A percentile compares a stretch with the other conserved stretches of the same genome.
Evolutionary conservation across 2,113 vertebrate species (phyloP).

Genomic region (Epinephelus moara): DNA sequence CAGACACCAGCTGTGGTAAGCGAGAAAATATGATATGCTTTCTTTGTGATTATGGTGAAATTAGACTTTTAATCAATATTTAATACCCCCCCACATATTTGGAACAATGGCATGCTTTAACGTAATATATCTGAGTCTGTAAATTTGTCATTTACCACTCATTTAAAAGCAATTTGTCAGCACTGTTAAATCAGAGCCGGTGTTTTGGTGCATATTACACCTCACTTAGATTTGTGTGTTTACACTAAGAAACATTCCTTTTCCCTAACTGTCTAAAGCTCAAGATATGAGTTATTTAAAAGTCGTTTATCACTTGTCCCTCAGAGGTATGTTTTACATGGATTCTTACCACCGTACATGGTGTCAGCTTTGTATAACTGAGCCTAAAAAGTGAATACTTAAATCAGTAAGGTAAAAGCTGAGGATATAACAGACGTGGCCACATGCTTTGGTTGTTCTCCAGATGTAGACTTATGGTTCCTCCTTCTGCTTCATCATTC

Average conservation of each 20-base stretch:
- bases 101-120: background rate
- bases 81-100: background rate
- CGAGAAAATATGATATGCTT: constrained; percentile 2
- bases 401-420: constrained; percentile 19
- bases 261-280: constrained; percentile 12
- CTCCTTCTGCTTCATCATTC: constrained; percentile 35
- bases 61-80: background rate
- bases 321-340: background rate
- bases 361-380: background rate
- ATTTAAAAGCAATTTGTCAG: constrained; percentile 37
- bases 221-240: background rate
- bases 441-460: constrained; percentile 20
- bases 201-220: background rate
- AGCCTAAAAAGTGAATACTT: constrained; percentile 17
- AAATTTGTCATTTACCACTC: background rate
- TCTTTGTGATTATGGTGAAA: background rate
- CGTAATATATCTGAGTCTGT: background rate
- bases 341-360: background rate
- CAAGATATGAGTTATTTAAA: constrained; percentile 31
- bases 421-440: constrained; percentile 38
- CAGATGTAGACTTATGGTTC: constrained; percentile 25
- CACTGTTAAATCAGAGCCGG: background rate
- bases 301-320: constrained; percentile 9
- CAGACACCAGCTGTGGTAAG: background rate
- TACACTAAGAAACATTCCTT: background rate